Conservation (phyloP, 2,797 vertebrate species). For the Danio jaintianensis region DNA sequence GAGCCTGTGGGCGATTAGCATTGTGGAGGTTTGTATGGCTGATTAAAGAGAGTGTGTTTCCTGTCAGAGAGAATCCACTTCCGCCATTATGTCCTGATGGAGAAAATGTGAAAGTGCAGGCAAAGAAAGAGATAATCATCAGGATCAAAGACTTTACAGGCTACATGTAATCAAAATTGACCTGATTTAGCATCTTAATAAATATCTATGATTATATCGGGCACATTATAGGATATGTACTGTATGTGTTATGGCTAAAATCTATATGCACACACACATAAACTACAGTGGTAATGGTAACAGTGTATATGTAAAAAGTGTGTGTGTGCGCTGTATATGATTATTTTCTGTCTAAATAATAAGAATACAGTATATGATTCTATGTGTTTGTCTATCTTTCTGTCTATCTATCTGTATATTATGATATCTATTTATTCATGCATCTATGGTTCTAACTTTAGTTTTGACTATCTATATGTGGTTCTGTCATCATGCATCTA, state of each 20-base stretch:
- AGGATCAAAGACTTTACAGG: too few relatives aligned
- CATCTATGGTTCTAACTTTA: background rate
- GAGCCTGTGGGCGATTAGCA: constrained; percentile 53
- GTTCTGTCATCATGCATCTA: too few relatives aligned
- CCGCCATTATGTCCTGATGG: constrained; percentile 36
- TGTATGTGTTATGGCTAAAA: background rate
- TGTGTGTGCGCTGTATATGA: too few relatives aligned
- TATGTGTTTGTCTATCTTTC: background rate
- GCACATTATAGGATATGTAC: background rate
- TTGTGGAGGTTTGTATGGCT: constrained; percentile 41
- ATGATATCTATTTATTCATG: background rate
- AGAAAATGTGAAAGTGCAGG: background rate
- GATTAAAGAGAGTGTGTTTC: constrained; percentile 25
- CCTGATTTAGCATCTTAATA: background rate
- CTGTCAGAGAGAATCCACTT: constrained; percentile 27
- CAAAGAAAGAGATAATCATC: background rate
- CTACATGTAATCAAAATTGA: background rate
- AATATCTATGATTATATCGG: background rate
- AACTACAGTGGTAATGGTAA: background rate
- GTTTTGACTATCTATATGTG: background rate
- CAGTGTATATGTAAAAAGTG: background rate
- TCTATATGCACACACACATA: background rate
- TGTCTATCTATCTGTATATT: background rate
- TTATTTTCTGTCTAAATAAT: background rate
- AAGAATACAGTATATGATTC: background rate